Percentiles rank a stretch among this genome's conserved stretches.
Evolutionary conservation across 2,888 invertebrate genomes (phyloP).

Genomic region (Plagiodera versicolora): DNA sequence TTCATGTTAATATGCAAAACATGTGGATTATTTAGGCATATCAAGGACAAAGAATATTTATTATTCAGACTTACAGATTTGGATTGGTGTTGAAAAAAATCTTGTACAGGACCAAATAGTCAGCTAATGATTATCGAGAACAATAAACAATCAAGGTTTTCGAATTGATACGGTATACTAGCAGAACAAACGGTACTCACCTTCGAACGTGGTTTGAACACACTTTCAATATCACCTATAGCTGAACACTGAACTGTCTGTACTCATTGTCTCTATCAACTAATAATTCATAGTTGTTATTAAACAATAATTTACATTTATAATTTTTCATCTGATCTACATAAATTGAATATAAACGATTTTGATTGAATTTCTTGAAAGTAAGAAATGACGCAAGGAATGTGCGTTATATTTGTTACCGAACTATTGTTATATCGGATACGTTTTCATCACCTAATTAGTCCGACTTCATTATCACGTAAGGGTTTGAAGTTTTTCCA

Average conservation of each 20-base stretch:
- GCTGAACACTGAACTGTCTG: not conserved
- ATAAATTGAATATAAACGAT: constrained; percentile 2
- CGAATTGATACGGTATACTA: no score
- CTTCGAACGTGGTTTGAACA: not conserved
- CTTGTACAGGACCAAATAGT: no score
- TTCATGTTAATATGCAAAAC: not conserved
- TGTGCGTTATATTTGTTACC: not conserved
- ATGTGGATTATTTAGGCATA: no score
- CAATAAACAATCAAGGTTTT: no score
- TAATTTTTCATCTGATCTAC: constrained; percentile 3
- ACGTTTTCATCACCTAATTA: not conserved
- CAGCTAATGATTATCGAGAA: no score
- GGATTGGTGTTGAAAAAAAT: no score
- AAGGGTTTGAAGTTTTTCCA: no score
- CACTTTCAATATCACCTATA: not conserved
- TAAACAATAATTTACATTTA: constrained; percentile 6
- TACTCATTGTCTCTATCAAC: not conserved
- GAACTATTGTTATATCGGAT: not conserved
- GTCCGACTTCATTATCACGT: no score
- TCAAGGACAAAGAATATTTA: no score
- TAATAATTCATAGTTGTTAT: not conserved
- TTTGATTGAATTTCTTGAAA: not conserved
- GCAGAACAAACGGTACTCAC: not conserved
- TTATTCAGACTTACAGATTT: no score
- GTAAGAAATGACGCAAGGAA: not conserved